phyloP scores from a whole-genome alignment of 2,888 invertebrate genomes.

The Automeris io region DNA sequence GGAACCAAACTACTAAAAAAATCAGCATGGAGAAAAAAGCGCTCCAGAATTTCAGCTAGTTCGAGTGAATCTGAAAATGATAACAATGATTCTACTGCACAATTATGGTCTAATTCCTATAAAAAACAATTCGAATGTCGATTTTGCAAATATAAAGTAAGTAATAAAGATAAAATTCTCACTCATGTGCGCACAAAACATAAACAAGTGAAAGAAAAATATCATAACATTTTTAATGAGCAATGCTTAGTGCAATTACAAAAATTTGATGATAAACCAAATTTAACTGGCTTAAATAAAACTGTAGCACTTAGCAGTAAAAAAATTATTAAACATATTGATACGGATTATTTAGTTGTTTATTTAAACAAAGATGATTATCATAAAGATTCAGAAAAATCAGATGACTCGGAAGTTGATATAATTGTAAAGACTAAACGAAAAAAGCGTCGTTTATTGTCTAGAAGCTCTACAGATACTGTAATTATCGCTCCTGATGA shows the following conservation, averaged over 20 bases:
- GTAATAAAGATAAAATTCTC: conserved; percentile 15
- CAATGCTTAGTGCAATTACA: conserved; percentile 35
- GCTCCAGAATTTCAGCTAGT: neutral
- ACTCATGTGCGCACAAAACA: conserved; percentile 24
- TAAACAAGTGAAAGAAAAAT: conserved; percentile 21
- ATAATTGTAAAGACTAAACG: conserved; percentile 10
- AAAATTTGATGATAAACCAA: conserved; percentile 40
- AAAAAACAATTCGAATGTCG: conserved; percentile 14
- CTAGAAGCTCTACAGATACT: conserved; percentile 25
- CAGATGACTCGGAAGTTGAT: conserved; percentile 25
- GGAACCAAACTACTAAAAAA: no score
- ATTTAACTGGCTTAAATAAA: conserved; percentile 34
- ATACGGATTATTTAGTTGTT: conserved; percentile 31
- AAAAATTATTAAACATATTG: conserved; percentile 33
- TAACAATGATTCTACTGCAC: neutral
- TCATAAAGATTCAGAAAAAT: conserved; percentile 8
- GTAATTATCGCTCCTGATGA: conserved; percentile 3
- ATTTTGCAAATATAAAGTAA: conserved; percentile 15
- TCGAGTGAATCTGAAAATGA: conserved; percentile 5
- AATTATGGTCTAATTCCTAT: conserved; percentile 12
- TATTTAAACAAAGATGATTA: conserved; percentile 26
- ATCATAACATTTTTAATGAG: conserved; percentile 27
- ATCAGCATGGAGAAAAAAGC: conserved; percentile 1
- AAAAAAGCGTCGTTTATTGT: conserved; percentile 30
- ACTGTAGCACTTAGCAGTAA: conserved; percentile 35